Evolutionary conservation across 2,797 vertebrate species (phyloP), one percentile per base, ranked within the genome.

Genomic region (Fringilla coelebs): DNA sequence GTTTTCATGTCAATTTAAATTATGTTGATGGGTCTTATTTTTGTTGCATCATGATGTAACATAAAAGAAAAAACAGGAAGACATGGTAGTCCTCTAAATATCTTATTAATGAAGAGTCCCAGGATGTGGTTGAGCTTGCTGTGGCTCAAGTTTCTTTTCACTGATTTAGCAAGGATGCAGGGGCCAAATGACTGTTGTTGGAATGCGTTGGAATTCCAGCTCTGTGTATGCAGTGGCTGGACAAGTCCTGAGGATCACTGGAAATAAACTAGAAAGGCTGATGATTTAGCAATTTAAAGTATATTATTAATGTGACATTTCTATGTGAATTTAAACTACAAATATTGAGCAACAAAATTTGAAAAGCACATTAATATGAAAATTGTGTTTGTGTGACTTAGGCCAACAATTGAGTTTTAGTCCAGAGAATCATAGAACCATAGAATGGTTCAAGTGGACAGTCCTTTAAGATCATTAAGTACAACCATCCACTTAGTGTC

Each of bases 61-160:
- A 34, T 18, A 65, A 62, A 70, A 77, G 18, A 49, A 5, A 48
- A 76, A 63, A 46, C 15, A 66, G 32, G 17, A 73, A 52, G 19
- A 26, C 4, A 36, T 26, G 57, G 34, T 34, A 77, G 13, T 19
- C 11, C 17, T 57, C 14, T 43, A 60, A 52, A 24, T 62, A 26
- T 45, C 5, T 11, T 9, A 68, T 1, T 10, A 22, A 36, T 28
- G 22, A 19, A 66, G 29, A 7, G 15, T 40, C 3, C 9, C 8
- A 60, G 31, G 24, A 49, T 0, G 0, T 25, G 13, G 3, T 7
- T 60, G 14, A 11, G 2, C 12, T 68, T 65, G 5, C 32, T 61
- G 14, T 40, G 19, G 11, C 11, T 8, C 22, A 57, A 24, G 15
- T 9, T 72, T 9, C 12, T 41, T 88, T 52, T 45, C 6, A 5